phyloP scores from a whole-genome alignment of 2,113 vertebrate genomes.

The Rana temporaria region DNA sequence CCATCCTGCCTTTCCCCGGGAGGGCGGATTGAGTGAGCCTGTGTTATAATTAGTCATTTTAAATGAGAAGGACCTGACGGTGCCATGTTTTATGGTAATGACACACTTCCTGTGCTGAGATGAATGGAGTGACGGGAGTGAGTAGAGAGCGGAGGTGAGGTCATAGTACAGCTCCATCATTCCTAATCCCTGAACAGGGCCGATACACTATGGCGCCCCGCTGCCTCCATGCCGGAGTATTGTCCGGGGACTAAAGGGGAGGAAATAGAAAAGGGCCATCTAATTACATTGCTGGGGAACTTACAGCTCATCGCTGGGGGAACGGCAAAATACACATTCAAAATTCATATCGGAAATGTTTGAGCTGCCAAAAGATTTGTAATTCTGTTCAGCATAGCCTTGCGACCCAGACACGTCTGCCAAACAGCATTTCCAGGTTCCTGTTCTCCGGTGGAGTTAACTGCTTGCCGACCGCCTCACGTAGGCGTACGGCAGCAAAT shows the following conservation, averaged over 20 bases:
- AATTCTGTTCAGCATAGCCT: no score
- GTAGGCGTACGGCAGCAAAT: no score
- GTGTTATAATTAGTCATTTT: constrained; percentile 26
- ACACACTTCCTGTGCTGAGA: constrained; percentile 17
- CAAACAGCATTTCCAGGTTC: no score
- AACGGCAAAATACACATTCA: no score
- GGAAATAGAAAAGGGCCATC: neutral
- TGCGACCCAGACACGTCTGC: no score
- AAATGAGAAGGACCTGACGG: constrained; percentile 26
- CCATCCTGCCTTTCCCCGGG: neutral
- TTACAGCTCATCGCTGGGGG: no score
- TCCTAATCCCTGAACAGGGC: neutral
- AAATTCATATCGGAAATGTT: no score
- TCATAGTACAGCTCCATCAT: neutral
- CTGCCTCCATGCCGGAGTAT: neutral
- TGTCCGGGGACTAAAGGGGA: neutral
- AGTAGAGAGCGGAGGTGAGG: constrained; percentile 24
- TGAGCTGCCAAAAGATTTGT: no score
- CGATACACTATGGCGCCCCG: neutral
- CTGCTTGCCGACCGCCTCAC: no score
- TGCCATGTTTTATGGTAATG: neutral
- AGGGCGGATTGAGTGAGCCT: neutral
- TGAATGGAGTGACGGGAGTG: constrained; percentile 16
- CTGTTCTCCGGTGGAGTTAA: no score
- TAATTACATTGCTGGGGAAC: no score